These are phyloP conservation scores for Molorchus minor DNA, from an alignment of 2,888 invertebrate species.

Conservation along the genomic window DNA sequence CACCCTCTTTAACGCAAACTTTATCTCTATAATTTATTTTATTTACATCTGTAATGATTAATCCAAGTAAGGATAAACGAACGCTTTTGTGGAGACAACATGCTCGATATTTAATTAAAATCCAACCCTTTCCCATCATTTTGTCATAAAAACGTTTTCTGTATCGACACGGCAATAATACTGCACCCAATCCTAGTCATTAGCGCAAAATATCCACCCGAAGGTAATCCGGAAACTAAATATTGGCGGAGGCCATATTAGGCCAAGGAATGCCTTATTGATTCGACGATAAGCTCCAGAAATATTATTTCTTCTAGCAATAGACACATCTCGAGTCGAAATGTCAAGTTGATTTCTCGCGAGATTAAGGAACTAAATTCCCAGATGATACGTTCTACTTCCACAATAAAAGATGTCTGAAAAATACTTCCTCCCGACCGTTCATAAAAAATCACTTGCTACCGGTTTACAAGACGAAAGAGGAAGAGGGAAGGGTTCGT, in stretches of 20 bases:
- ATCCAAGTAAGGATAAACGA: no score
- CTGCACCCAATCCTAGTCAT: conserved; percentile 2
- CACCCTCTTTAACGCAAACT: no score
- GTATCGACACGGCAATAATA: no score
- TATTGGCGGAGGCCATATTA: conserved; percentile 12
- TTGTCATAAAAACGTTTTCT: no score
- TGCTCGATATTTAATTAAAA: no score
- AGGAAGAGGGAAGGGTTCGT: conserved; percentile 22
- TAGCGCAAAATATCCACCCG: neutral
- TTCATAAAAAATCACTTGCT: conserved; percentile 29
- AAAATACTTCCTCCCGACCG: conserved; percentile 12
- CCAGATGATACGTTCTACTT: conserved; percentile 24
- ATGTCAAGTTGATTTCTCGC: conserved; percentile 28
- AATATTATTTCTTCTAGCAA: conserved; percentile 23
- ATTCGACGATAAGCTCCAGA: conserved; percentile 11
- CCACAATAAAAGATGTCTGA: conserved; percentile 23
- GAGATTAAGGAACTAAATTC: conserved; percentile 29
- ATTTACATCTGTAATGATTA: no score
- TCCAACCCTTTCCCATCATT: no score
- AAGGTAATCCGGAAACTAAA: conserved; percentile 9
- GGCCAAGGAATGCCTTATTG: conserved; percentile 9
- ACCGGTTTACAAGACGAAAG: conserved; percentile 17
- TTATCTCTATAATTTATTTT: no score
- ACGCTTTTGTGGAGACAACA: no score
- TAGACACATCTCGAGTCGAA: conserved; percentile 29